Evolutionary conservation across 2,113 vertebrate genomes (phyloP).

Genomic region (Labrus mixtus): DNA sequence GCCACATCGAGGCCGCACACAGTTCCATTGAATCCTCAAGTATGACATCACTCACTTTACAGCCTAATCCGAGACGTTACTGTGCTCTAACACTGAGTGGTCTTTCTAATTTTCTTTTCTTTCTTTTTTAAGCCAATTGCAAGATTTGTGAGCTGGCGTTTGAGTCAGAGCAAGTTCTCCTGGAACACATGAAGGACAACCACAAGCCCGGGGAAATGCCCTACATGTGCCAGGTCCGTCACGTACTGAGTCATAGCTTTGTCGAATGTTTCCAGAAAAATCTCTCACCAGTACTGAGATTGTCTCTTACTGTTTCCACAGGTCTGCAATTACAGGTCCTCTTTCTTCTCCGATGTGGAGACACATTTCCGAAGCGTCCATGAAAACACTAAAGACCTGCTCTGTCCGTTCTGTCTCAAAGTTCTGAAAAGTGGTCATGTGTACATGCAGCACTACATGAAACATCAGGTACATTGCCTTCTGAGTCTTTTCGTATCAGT

Average conservation of each 20-base stretch:
- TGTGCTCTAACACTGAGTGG: not conserved
- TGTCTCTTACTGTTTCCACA: slow-evolving; percentile 69
- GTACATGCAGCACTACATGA: slow-evolving; percentile 99
- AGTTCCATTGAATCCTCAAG: slow-evolving; percentile 94
- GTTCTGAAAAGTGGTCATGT: slow-evolving; percentile 92
- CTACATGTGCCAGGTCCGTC: slow-evolving; percentile 94
- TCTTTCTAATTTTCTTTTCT: slow-evolving; percentile 1
- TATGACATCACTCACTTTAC: slow-evolving; percentile 65
- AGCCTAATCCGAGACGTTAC: not conserved
- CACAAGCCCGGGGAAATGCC: slow-evolving; percentile 99
- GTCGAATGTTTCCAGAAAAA: not conserved
- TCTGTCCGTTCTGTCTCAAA: slow-evolving; percentile 98
- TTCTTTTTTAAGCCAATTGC: slow-evolving; percentile 89
- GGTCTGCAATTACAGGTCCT: slow-evolving; percentile 97
- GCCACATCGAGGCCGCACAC: slow-evolving; percentile 98
- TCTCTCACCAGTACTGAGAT: slow-evolving; percentile 5
- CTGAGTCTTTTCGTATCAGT: not conserved
- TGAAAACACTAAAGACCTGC: slow-evolving; percentile 95
- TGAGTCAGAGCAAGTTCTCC: slow-evolving; percentile 95
- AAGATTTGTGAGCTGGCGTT: slow-evolving; percentile 99
- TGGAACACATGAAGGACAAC: slow-evolving; percentile 99
- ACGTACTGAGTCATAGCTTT: not conserved
- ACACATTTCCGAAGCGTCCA: slow-evolving; percentile 94
- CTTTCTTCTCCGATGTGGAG: slow-evolving; percentile 95
- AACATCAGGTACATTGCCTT: slow-evolving; percentile 90